phyloP scores from a whole-genome alignment of 2,113 vertebrate genomes.

The Stegostoma tigrinum region DNA sequence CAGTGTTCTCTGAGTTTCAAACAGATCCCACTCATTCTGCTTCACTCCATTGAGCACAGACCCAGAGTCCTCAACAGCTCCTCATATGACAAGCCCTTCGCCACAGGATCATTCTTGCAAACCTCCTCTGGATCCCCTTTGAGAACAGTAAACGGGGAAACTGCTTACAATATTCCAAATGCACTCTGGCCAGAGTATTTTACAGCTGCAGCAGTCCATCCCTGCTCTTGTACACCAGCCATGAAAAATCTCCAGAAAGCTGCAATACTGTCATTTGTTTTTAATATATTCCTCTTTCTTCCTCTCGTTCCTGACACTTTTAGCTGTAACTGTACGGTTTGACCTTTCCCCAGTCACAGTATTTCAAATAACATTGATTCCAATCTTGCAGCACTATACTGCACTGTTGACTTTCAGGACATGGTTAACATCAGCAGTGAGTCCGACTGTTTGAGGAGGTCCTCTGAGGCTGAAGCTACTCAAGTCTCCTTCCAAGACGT shows the following conservation, averaged over 20 bases:
- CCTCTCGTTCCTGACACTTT: not conserved
- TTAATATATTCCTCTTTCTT: not conserved
- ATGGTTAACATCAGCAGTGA: not conserved
- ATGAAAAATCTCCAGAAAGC: not conserved
- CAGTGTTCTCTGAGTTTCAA: too few relatives aligned
- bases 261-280: not conserved
- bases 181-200: too few relatives aligned
- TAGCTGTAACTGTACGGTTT: not conserved
- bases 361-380: not conserved
- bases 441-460: not conserved
- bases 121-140: too few relatives aligned
- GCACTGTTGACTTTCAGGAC: not conserved
- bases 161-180: too few relatives aligned
- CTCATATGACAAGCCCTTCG: too few relatives aligned
- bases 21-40: too few relatives aligned
- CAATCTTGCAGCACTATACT: not conserved
- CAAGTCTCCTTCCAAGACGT: not conserved
- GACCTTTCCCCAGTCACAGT: not conserved
- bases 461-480: not conserved
- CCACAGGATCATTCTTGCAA: too few relatives aligned
- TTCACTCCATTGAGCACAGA: too few relatives aligned
- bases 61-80: too few relatives aligned
- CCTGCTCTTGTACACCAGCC: not conserved
- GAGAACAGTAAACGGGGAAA: too few relatives aligned
- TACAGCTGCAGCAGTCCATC: too few relatives aligned